phyloP scores from a whole-genome alignment of 2,113 vertebrate species.

The Egretta garzetta region DNA sequence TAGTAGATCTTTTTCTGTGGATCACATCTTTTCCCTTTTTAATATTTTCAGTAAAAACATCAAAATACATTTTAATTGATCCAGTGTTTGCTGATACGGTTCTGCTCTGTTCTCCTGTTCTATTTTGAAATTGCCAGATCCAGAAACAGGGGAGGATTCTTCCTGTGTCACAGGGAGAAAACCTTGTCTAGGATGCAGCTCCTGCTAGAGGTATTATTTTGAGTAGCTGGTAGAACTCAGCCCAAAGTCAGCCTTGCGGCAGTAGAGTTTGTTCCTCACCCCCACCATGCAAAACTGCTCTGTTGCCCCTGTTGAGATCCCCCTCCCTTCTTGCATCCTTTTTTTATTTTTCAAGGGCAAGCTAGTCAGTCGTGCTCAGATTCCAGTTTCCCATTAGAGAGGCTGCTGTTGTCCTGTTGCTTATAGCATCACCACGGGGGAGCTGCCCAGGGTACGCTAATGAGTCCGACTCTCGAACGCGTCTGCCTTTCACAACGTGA shows the following conservation, averaged over 20 bases:
- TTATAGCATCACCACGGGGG: not conserved
- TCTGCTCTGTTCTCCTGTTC: not conserved
- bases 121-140: not conserved
- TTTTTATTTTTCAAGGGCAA: not conserved
- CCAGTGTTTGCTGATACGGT: not conserved
- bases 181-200: not conserved
- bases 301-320: not conserved
- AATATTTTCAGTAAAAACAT: not conserved
- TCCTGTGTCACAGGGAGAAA: not conserved
- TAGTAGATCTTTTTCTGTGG: not conserved
- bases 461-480: accelerated
- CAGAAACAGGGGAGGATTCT: not conserved
- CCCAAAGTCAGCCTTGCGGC: not conserved
- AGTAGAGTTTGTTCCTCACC: not conserved
- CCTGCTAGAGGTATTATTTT: not conserved
- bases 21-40: not conserved
- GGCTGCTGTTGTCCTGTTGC: not conserved
- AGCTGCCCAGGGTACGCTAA: accelerated
- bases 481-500: not conserved
- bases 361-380: not conserved
- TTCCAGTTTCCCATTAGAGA: not conserved
- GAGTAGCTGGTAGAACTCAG: not conserved
- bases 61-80: not conserved
- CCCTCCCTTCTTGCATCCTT: not conserved
- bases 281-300: not conserved